Conservation (phyloP, 2,888 invertebrate species). For the Drosophila seclusa region DNA sequence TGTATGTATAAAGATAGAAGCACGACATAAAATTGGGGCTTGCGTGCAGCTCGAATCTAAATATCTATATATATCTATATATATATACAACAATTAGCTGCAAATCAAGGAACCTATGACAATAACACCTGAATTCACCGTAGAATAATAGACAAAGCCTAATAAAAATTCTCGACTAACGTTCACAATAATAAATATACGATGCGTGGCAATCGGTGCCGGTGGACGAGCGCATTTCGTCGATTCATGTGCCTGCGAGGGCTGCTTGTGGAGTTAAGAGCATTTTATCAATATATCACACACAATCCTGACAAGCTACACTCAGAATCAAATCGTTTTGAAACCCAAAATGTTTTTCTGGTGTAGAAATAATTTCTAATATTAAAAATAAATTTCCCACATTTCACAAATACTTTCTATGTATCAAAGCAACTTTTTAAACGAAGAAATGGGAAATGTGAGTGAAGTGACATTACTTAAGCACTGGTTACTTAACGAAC, state of each 20-base stretch:
- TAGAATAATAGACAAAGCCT: constrained; percentile 44
- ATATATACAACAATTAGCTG: constrained; percentile 70
- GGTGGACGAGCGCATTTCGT: constrained; percentile 13
- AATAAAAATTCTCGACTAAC: constrained; percentile 48
- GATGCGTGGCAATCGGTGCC: constrained; percentile 75
- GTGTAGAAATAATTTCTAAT: neutral
- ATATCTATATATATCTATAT: constrained; percentile 48
- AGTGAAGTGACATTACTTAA: too few species aligned
- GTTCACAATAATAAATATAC: constrained; percentile 6
- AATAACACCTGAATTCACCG: constrained; percentile 66
- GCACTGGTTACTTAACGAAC: neutral
- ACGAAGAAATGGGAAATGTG: too few species aligned
- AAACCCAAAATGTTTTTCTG: neutral
- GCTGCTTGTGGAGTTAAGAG: constrained; percentile 3
- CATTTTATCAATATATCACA: neutral
- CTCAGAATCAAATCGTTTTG: neutral
- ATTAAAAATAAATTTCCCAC: neutral
- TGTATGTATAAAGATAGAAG: neutral
- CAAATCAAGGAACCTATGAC: constrained; percentile 72
- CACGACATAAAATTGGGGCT: constrained; percentile 20
- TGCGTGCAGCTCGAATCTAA: constrained; percentile 72
- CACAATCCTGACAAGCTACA: neutral
- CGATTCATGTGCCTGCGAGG: constrained; percentile 37
- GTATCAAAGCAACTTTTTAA: neutral
- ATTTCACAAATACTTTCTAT: neutral